phyloP scores from a whole-genome alignment of 1,140 invertebrate genomes.

The Copidosoma floridanum region DNA sequence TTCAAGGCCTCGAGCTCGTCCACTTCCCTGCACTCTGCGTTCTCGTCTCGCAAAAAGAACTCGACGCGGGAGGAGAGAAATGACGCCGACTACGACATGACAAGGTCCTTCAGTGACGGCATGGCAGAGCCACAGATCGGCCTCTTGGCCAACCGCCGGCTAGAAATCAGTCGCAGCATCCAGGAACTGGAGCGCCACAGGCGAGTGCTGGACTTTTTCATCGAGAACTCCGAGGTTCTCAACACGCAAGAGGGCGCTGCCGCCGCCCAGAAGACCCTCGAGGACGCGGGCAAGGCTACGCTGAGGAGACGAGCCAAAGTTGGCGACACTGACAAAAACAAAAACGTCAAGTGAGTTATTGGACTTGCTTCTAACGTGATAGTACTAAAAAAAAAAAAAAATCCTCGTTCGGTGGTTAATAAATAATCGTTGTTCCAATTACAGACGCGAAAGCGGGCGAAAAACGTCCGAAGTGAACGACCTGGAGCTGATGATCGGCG shows the following conservation, averaged over 20 bases:
- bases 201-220: constrained; percentile 42
- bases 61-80: constrained; percentile 11
- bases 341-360: constrained; percentile 29
- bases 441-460: too few species aligned
- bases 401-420: too few species aligned
- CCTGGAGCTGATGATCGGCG: constrained; percentile 53
- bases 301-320: background rate
- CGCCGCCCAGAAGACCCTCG: constrained; percentile 30
- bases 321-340: too few species aligned
- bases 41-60: too few species aligned
- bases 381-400: too few species aligned
- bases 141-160: constrained; percentile 33
- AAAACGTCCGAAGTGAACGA: constrained; percentile 37
- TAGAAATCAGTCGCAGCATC: constrained; percentile 42
- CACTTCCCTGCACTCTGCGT: background rate
- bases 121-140: constrained; percentile 27
- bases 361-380: constrained; percentile 9
- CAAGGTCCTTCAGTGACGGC: constrained; percentile 50
- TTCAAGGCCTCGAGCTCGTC: constrained; percentile 41
- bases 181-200: constrained; percentile 46
- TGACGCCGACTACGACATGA: constrained; percentile 42
- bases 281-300: constrained; percentile 20
- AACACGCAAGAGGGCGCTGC: constrained; percentile 35
- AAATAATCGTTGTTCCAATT: too few species aligned
- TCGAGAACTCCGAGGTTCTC: constrained; percentile 39